Evolutionary conservation across 2,797 vertebrate species (phyloP).

Genomic region (Pangasius larnaudii): DNA sequence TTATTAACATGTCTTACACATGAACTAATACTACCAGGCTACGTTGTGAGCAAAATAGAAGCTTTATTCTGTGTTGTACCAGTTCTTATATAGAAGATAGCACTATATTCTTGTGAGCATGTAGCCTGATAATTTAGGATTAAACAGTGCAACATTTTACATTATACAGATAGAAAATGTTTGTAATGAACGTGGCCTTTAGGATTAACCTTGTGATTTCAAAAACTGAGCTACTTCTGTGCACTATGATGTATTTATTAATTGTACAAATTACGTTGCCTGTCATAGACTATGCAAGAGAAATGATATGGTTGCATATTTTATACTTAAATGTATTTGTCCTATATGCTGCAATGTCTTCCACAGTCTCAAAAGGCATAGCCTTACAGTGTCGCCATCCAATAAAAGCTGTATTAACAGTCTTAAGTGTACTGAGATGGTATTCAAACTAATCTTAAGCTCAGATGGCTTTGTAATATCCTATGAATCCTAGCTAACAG

Average conservation of each 20-base stretch:
- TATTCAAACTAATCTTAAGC: conserved; percentile 8
- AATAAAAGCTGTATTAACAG: conserved; percentile 36
- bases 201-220: conserved; percentile 15
- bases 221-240: conserved; percentile 18
- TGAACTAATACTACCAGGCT: conserved; percentile 9
- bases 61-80: conserved; percentile 3
- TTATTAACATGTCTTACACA: background rate
- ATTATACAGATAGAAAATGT: background rate
- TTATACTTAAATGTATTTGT: conserved; percentile 38
- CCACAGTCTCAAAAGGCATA: conserved; percentile 13
- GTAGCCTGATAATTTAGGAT: background rate
- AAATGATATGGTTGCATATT: conserved; percentile 14
- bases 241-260: conserved; percentile 42
- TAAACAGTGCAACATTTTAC: background rate
- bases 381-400: conserved; percentile 8
- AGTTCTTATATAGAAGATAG: background rate
- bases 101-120: background rate
- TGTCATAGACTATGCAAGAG: conserved; percentile 43
- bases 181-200: conserved; percentile 12
- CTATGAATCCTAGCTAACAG: background rate
- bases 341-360: conserved; percentile 28
- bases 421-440: conserved; percentile 22
- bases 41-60: background rate
- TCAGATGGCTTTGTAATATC: conserved; percentile 1
- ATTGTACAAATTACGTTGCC: conserved; percentile 32